Conservation (phyloP, 2,113 vertebrate genomes). For the Malurus cyaneus region DNA sequence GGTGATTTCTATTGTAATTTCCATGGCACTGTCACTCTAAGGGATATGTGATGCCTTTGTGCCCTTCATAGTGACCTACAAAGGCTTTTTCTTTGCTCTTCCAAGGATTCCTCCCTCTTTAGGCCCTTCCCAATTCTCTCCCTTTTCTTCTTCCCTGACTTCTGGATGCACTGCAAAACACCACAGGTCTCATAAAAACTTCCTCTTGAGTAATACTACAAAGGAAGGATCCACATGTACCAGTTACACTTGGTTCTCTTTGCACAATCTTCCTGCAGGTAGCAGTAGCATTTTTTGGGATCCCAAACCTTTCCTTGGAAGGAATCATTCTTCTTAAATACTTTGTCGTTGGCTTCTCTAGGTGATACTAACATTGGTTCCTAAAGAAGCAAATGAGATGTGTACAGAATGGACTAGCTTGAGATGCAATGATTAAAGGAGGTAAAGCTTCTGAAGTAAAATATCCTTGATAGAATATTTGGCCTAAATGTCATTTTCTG, state of each 20-base stretch:
- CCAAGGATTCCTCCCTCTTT: background rate
- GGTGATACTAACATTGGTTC: background rate
- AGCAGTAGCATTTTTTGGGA: background rate
- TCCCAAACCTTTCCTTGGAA: background rate
- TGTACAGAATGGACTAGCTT: background rate
- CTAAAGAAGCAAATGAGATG: background rate
- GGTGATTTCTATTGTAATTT: conserved; percentile 16
- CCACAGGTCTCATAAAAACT: background rate
- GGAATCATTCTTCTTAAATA: background rate
- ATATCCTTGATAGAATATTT: background rate
- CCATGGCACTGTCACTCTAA: background rate
- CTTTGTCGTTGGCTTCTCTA: background rate
- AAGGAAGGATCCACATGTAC: background rate
- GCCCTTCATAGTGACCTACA: background rate
- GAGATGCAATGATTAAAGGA: background rate
- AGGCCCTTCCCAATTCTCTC: background rate
- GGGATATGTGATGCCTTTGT: background rate
- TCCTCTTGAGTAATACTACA: background rate
- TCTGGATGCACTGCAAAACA: background rate
- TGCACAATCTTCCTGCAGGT: background rate
- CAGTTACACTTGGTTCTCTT: background rate
- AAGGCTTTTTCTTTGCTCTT: background rate
- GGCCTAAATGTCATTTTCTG: background rate
- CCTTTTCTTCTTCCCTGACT: background rate
- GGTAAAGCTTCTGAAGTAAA: background rate